Base-by-base conservation (phyloP, 2,797 vertebrate species). In the Coilia nasus region DNA sequence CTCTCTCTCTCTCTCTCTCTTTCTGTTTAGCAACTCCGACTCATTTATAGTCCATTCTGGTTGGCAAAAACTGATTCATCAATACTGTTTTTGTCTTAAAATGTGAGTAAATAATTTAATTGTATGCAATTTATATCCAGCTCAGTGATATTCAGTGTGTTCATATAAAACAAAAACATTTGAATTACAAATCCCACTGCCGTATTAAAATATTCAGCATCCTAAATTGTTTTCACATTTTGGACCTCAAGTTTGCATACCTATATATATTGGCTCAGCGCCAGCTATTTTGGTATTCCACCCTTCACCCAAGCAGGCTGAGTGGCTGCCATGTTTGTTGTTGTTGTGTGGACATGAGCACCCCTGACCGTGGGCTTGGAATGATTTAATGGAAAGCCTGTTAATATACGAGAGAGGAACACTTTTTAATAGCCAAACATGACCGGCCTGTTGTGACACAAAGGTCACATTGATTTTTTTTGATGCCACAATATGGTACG, bases 31-130 rank as follows among this genome's bases (percentile, higher is more conserved):
- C 64, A 31, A 71, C 64, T 28, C 0, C 31, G 2, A 35, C 28
- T 71, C 64, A 71, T 71, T 71, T 28, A 71, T 2, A 71, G 28
- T 31, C 64, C 25, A 71, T 71, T 59, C 6, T 59, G 21, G 21
- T 59, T 71, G 11, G 15, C 28, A 6, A 35, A 71, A 71, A 31
- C 3, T 14, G 14, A 31, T 1, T 6, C 12, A 31, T 21, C 6
- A 59, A 21, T 59, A n/a, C 31, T 71, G 28, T 31, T 71, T 71
- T 71, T 64, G 14, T 28, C 11, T 28, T 12, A 28, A 71, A 71
- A 31, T 71, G 12, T 71, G 64, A 15, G 28, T 71, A 71, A 71
- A 71, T 71, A 71, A 71, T 71, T 71, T 71, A 71, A 71, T 71
- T 35, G 64, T 35, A 71, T 71, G 28, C 64, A 71, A 31, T 71